Evolutionary conservation across 2,113 vertebrate genomes (phyloP).

Genomic region (Emydocephalus ijimae): DNA sequence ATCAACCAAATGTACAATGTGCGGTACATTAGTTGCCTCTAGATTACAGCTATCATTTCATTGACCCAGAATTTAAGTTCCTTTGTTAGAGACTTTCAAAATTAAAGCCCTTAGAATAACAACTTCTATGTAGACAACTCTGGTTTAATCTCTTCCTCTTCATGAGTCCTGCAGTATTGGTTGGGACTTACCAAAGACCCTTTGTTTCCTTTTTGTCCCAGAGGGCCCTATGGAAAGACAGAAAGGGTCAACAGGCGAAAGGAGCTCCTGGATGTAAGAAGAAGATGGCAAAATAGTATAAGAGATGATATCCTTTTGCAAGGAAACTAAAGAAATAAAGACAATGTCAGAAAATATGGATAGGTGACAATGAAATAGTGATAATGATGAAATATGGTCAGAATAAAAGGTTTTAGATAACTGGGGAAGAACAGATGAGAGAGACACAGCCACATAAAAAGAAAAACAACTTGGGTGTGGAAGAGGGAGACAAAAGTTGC

Average conservation of each 20-base stretch:
- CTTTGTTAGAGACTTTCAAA: background rate
- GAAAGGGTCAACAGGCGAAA: background rate
- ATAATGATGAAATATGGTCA: background rate
- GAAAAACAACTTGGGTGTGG: background rate
- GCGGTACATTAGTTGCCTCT: background rate
- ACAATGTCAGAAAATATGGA: background rate
- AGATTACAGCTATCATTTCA: background rate
- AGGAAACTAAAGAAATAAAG: background rate
- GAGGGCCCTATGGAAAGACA: slow-evolving; percentile 70
- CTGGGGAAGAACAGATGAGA: background rate
- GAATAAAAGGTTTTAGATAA: background rate
- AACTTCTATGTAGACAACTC: background rate
- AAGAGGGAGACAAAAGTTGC: background rate
- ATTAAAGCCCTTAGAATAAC: background rate
- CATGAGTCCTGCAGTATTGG: background rate
- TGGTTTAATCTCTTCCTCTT: background rate
- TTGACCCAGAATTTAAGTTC: background rate
- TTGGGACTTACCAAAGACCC: slow-evolving; percentile 75
- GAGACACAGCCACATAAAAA: background rate
- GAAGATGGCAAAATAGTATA: background rate
- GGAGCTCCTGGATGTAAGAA: background rate
- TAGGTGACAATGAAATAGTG: no score
- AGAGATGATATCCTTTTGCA: background rate
- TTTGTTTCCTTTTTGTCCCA: slow-evolving; percentile 86
- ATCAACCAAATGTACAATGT: background rate